A percentile compares a stretch with the other conserved stretches of the same genome.
Conservation (phyloP, 1,140 invertebrate species). For the Trachymyrmex cornetzi region DNA sequence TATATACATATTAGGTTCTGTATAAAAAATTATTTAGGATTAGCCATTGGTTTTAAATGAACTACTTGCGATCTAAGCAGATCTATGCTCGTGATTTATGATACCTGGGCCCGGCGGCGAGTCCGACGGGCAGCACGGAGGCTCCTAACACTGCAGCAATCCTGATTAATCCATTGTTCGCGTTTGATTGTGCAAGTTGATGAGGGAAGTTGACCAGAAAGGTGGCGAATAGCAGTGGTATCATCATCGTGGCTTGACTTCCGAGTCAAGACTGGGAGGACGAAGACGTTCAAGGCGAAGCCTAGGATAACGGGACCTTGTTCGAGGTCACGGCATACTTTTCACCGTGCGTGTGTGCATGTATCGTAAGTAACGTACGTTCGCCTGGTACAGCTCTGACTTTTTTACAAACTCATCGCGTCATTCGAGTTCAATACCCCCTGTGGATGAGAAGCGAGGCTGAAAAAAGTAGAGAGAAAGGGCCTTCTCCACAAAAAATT, state of each 20-base stretch:
- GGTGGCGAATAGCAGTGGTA: conserved; percentile 77
- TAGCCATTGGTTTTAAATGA: neutral
- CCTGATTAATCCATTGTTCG: conserved; percentile 73
- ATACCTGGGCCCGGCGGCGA: conserved; percentile 83
- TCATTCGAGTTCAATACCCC: conserved; percentile 72
- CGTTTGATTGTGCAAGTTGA: conserved; percentile 66
- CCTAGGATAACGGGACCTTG: conserved; percentile 84
- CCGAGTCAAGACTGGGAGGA: conserved; percentile 83
- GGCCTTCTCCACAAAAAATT: neutral
- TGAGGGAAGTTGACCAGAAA: conserved; percentile 75
- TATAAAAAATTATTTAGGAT: neutral
- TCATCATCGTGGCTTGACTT: conserved; percentile 85
- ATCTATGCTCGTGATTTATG: neutral
- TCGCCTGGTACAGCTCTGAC: conserved; percentile 38
- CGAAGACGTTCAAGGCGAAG: conserved; percentile 79
- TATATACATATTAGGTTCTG: neutral
- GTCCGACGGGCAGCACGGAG: conserved; percentile 75
- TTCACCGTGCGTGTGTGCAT: conserved; percentile 63
- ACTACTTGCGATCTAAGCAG: neutral
- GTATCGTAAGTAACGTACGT: neutral
- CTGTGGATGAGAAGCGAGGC: neutral
- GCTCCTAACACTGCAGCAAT: conserved; percentile 76
- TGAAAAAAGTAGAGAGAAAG: conserved; percentile 10
- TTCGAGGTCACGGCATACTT: conserved; percentile 86
- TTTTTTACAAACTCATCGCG: conserved; percentile 62